Evolutionary conservation across 2,888 invertebrate genomes (phyloP), one percentile per base, ranked within the genome.

Genomic region (Azorinus chamasolen): DNA sequence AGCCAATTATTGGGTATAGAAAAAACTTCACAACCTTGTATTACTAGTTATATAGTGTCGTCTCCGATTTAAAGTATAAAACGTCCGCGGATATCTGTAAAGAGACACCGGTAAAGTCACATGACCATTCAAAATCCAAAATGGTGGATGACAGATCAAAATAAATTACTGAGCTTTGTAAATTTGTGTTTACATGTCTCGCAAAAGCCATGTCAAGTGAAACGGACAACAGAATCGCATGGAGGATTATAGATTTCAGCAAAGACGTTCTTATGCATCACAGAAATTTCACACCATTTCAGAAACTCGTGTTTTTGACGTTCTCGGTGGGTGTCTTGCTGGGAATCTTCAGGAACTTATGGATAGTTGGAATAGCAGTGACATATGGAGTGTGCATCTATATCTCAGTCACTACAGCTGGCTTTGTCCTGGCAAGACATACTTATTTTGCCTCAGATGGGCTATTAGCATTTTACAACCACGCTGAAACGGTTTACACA

Each of bases 281-380:
- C 55, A 71, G 77, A 53, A 83, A 77, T 43, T 79, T 83, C 46
- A 83, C 85, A 10, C 75, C 79, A 10, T 76, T 85, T 54, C 85
- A 85, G 51, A 83, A 83, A 62, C 61, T 83, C 16, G 48, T 79
- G 22, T 68, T 81, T 37, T 55, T 75, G 1, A 65, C 81, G 5
- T 1, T 78, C 27, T 50, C 73, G 24, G 57, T 84, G 61, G 83
- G 79, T 48, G 77, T 81, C 27, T 37, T 74, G 18, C 20, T 74
- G 20, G 65, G 57, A 18, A 24, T 77, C n/a, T 39, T 59, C 16
- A 62, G 77, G 53, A 77, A 62, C 39, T 46, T 61, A n/a, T 77
- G 62, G 69, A 22, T 54, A 41, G 22, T 81, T 12, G 16, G 48
- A 6, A 6, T 81, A 18, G 41, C 50, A 0, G 25, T 53, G 3